Percentiles rank a stretch among this genome's conserved stretches.
Evolutionary conservation across 2,888 invertebrate species (phyloP).

Genomic region (Protonemura montana): DNA sequence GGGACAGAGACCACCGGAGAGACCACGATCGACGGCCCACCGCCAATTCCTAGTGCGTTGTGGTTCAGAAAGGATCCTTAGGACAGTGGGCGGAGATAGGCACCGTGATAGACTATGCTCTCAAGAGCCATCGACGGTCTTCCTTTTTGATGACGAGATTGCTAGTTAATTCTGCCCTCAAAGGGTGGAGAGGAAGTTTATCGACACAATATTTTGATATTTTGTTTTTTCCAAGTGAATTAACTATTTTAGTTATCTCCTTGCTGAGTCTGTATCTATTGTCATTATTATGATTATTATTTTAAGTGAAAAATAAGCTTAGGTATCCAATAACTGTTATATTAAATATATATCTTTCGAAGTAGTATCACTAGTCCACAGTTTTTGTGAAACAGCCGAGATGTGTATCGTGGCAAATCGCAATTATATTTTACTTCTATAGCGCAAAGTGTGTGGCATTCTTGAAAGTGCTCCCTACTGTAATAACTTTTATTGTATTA

Average conservation of each 20-base stretch:
- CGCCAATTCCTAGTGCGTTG: conserved; percentile 50
- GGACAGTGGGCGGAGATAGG: not conserved
- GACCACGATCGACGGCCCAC: conserved; percentile 71
- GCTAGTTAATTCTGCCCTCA: not conserved
- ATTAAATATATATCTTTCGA: not conserved
- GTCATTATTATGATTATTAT: not conserved
- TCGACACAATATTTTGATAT: not conserved
- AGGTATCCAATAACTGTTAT: not conserved
- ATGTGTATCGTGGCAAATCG: not conserved
- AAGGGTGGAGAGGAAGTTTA: not conserved
- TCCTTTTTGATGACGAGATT: not conserved
- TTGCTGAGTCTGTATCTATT: not conserved
- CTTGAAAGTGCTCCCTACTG: not conserved
- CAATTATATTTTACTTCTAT: not conserved
- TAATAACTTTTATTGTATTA: not conserved
- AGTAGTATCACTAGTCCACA: not conserved
- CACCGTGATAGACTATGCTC: not conserved
- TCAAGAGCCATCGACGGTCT: not conserved
- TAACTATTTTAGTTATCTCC: not conserved
- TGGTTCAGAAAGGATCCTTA: not conserved
- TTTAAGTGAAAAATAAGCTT: not conserved
- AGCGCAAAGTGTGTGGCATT: not conserved
- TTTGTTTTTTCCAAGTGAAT: not conserved
- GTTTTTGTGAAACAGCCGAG: not conserved
- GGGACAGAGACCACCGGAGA: conserved; percentile 62